Conservation (phyloP, 2,888 invertebrate species). For the Erpobdella octoculata region DNA sequence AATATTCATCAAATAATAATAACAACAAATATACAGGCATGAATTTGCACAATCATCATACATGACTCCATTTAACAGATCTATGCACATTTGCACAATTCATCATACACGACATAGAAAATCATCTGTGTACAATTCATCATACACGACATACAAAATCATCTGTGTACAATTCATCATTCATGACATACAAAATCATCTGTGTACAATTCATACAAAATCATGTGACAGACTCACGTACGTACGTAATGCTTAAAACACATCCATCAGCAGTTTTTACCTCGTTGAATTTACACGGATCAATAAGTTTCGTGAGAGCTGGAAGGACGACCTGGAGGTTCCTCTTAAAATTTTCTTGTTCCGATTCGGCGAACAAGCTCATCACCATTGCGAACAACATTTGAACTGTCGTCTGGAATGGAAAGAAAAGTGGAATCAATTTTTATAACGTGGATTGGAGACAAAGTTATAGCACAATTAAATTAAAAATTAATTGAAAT, state of each 20-base stretch:
- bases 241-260: not conserved
- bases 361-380: slow-evolving; percentile 71
- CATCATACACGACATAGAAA: too few species aligned
- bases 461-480: not conserved
- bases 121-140: not conserved
- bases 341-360: slow-evolving; percentile 64
- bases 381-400: slow-evolving; percentile 67
- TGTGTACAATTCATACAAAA: not conserved
- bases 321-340: slow-evolving; percentile 62
- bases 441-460: not conserved
- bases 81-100: not conserved
- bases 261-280: slow-evolving; percentile 30
- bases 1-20: not conserved
- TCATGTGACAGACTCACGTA: too few species aligned
- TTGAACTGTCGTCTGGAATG: slow-evolving; percentile 57
- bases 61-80: too few species aligned
- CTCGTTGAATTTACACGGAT: slow-evolving; percentile 39
- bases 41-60: too few species aligned
- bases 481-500: not conserved
- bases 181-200: too few species aligned
- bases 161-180: not conserved
- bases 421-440: not conserved
- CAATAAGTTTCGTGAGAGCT: slow-evolving; percentile 57
- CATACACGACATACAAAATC: too few species aligned
- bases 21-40: too few species aligned